Evolutionary conservation across 2,888 invertebrate genomes (phyloP), one percentile per base, ranked within the genome.

Genomic region (Pinctada fucata): DNA sequence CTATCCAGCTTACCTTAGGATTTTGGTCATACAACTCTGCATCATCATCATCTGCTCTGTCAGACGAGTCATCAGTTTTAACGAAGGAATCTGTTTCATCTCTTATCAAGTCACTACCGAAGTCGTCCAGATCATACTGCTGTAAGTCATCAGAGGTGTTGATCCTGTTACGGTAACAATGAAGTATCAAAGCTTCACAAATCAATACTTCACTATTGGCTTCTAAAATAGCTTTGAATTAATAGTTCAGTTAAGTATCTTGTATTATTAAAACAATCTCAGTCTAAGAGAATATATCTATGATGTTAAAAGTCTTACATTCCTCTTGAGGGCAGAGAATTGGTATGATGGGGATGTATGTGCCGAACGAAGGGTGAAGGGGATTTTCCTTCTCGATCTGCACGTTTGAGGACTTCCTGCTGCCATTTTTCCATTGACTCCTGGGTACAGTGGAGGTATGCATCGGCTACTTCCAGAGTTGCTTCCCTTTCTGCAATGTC

Each of bases 11-110:
- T 83, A 91, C 92, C 87, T 91, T 90, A 47, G 92, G 91, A 84
- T 90, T 90, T 75, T 89, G 88, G 84, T 92, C 92, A 83, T 90
- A 92, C 4, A 92, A 83, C 76, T 92, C 92, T 48, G 90, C 87
- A 82, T 91, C 91, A 72, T 91, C 91, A 79, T 91, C 91, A 72
- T 92, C 91, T 13, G 89, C 89, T 48, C 85, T 83, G 8, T 84
- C 79, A 65, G 85, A 90, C 73, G 88, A 88, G 69, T 88, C 90
- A 75, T 91, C 91, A n/a, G 90, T 90, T 48, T 88, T 84, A 8
- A 90, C 86, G 74, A 89, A 91, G 0, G 87, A 87, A 5, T 88
- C 89, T 45, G 90, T 90, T 71, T 91, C 91, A 82, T 91, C 92
- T 16, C 83, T 85, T 31, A 58, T 13, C 13, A 58, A 13, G 8